A percentile compares a stretch with the other conserved stretches of the same genome.
Conservation (phyloP, 2,888 invertebrate species). For the Fragum whitleyi region DNA sequence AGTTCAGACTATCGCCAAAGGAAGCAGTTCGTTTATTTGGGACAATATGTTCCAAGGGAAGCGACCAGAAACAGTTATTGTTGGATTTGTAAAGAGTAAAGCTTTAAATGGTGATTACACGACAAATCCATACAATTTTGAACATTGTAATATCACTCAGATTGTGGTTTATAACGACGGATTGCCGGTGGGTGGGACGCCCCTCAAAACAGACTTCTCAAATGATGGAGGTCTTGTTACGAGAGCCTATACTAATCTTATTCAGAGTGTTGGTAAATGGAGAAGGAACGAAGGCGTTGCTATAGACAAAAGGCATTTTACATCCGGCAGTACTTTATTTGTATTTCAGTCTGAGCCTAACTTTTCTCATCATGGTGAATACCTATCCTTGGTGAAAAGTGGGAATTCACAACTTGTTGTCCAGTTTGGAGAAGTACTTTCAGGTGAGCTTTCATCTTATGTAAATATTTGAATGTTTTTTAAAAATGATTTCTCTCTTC, state of each 20-base stretch:
- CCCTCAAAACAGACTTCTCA: constrained; percentile 30
- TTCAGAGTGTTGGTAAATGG: constrained; percentile 46
- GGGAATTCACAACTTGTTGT: constrained; percentile 36
- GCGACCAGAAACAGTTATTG: constrained; percentile 32
- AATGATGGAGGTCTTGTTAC: constrained; percentile 17
- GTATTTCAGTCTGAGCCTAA: constrained; percentile 41
- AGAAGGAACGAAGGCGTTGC: constrained; percentile 39
- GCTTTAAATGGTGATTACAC: constrained; percentile 46
- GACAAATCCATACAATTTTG: constrained; percentile 56
- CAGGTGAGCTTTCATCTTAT: background rate
- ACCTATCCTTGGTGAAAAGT: constrained; percentile 37
- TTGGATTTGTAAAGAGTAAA: constrained; percentile 49
- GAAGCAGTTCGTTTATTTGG: constrained; percentile 40
- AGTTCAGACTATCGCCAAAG: constrained; percentile 45
- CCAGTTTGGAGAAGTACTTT: background rate
- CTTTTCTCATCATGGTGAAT: constrained; percentile 40
- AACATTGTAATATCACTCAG: constrained; percentile 41
- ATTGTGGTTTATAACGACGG: constrained; percentile 48
- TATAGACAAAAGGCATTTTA: constrained; percentile 26
- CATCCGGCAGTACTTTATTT: constrained; percentile 31
- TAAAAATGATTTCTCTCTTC: background rate
- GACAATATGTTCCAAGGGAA: constrained; percentile 54
- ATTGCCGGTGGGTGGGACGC: constrained; percentile 50
- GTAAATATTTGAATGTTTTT: background rate
- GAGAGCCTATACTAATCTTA: constrained; percentile 41